phyloP scores from a whole-genome alignment of 2,888 invertebrate species.

The Ditylenchus weischeri region DNA sequence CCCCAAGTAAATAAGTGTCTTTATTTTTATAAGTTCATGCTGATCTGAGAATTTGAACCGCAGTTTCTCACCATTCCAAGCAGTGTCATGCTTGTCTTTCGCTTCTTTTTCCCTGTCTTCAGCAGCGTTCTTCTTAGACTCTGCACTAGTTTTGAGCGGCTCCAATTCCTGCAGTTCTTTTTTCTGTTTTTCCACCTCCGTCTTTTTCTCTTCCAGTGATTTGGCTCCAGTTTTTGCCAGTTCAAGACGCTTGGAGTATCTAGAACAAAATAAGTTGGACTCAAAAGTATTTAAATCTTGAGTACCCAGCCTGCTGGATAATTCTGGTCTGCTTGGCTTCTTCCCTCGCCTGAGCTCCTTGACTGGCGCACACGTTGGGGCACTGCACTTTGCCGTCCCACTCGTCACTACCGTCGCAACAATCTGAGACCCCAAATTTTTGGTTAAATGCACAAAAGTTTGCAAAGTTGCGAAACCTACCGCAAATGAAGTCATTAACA shows the following conservation, averaged over 20 bases:
- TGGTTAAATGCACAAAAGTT: no score
- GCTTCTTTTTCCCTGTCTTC: slow-evolving; percentile 70
- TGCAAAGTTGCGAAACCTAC: slow-evolving; percentile 21
- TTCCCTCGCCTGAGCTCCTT: slow-evolving; percentile 63
- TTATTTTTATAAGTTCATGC: slow-evolving; percentile 65
- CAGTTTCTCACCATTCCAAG: slow-evolving; percentile 61
- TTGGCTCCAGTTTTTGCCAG: slow-evolving; percentile 74
- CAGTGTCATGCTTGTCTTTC: slow-evolving; percentile 66
- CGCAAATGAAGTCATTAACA: slow-evolving; percentile 67
- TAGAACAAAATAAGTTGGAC: background rate
- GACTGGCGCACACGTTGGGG: slow-evolving; percentile 74
- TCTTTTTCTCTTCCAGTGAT: slow-evolving; percentile 66
- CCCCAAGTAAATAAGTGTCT: no score
- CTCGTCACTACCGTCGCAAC: slow-evolving; percentile 69
- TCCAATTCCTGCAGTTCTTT: slow-evolving; percentile 72
- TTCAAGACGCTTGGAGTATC: slow-evolving; percentile 69
- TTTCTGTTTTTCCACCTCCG: slow-evolving; percentile 68
- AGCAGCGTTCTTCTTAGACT: slow-evolving; percentile 67
- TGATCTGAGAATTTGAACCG: no score
- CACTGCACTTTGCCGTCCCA: slow-evolving; percentile 66
- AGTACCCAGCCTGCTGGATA: slow-evolving; percentile 67
- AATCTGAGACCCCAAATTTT: slow-evolving; percentile 65
- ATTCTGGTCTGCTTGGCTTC: slow-evolving; percentile 67
- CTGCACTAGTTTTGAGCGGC: slow-evolving; percentile 65
- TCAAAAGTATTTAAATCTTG: no score